phyloP scores from a whole-genome alignment of 2,797 vertebrate species.

The Enteromius trimaculatus region DNA sequence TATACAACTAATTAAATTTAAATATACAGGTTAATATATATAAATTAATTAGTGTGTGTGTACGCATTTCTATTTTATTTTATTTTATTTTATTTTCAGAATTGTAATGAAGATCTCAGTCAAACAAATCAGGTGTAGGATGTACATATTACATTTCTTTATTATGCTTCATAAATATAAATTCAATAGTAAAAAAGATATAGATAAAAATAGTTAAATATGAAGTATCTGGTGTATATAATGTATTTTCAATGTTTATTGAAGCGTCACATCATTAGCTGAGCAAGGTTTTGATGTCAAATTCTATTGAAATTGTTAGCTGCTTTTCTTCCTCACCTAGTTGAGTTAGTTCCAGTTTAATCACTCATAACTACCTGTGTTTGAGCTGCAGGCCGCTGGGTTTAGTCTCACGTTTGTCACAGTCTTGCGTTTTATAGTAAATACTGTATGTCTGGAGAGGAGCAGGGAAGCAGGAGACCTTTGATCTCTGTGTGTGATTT shows the following conservation, averaged over 20 bases:
- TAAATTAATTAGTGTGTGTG: too few relatives aligned
- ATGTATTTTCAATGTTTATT: neutral
- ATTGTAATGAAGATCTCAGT: too few relatives aligned
- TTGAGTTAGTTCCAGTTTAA: neutral
- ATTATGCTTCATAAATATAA: neutral
- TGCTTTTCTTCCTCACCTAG: neutral
- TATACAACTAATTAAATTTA: too few relatives aligned
- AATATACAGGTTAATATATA: too few relatives aligned
- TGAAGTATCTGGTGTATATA: neutral
- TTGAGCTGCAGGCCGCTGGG: neutral
- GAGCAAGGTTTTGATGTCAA: neutral
- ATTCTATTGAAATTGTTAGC: neutral
- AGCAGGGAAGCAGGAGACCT: constrained; percentile 65
- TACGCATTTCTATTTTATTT: too few relatives aligned
- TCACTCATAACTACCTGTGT: neutral
- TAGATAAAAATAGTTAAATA: neutral
- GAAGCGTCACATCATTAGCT: neutral
- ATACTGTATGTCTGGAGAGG: constrained; percentile 31
- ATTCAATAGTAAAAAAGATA: neutral
- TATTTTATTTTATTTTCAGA: too few relatives aligned
- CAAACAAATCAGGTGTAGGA: too few relatives aligned
- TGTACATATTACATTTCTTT: neutral
- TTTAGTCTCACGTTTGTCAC: neutral
- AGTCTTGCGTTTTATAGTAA: neutral
- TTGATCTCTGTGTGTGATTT: constrained; percentile 75